phyloP scores from a whole-genome alignment of 2,113 vertebrate species.

The Prunella himalayana region DNA sequence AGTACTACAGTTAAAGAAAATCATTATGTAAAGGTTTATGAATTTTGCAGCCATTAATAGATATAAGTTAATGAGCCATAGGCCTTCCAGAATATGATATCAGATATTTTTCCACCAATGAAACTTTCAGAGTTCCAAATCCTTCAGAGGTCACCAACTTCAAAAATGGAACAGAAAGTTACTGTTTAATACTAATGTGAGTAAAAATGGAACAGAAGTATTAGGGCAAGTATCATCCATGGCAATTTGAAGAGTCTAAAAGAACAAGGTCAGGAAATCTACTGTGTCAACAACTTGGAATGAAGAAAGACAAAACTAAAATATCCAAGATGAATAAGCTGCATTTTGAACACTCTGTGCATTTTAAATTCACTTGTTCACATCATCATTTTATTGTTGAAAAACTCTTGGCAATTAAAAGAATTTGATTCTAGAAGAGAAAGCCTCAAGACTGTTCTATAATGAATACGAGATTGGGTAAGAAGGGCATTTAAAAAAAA shows the following conservation, averaged over 20 bases:
- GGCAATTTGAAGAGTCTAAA: not conserved
- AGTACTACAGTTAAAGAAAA: slow-evolving; percentile 60
- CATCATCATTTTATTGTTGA: not conserved
- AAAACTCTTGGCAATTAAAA: not conserved
- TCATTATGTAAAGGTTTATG: slow-evolving; percentile 70
- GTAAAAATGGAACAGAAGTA: slow-evolving; percentile 4
- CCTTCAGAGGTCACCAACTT: slow-evolving; percentile 65
- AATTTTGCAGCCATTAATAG: slow-evolving; percentile 64
- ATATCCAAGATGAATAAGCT: not conserved
- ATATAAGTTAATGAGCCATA: slow-evolving; percentile 54
- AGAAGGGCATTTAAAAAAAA: not conserved
- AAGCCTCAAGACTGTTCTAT: not conserved
- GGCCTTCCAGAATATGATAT: slow-evolving; percentile 41
- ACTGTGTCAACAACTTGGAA: not conserved
- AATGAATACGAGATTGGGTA: not conserved
- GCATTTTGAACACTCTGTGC: not conserved
- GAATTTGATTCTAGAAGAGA: not conserved
- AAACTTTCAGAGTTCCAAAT: slow-evolving; percentile 51
- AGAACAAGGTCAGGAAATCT: not conserved
- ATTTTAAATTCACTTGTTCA: not conserved
- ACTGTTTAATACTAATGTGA: not conserved
- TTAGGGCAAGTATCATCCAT: not conserved
- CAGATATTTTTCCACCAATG: slow-evolving; percentile 49
- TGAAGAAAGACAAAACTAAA: not conserved
- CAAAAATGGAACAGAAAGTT: slow-evolving; percentile 34